A percentile compares a stretch with the other conserved stretches of the same genome.
These are phyloP conservation scores for Lichenostomus cassidix DNA, from an alignment of 2,113 vertebrate genomes.

Conservation along the genomic window DNA sequence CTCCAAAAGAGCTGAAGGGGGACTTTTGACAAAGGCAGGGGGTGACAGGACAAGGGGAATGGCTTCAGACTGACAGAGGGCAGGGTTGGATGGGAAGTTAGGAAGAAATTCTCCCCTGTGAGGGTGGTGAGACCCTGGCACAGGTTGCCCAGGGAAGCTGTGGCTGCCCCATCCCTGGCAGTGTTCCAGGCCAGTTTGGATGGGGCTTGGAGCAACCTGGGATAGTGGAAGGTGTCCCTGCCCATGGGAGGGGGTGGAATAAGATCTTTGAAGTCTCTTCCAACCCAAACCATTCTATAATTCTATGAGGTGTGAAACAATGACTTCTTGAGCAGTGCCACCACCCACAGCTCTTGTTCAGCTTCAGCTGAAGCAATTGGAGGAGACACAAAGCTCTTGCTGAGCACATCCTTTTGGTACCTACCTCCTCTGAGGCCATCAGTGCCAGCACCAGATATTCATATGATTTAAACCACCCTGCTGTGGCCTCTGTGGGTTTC, in stretches of 20 bases:
- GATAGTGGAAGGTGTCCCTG: accelerated
- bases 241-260: not conserved
- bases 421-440: not conserved
- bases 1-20: not conserved
- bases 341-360: not conserved
- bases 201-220: not conserved
- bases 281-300: not conserved
- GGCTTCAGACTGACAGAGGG: not conserved
- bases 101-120: not conserved
- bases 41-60: not conserved
- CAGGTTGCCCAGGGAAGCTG: accelerated
- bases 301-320: not conserved
- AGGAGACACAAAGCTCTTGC: not conserved
- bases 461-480: not conserved
- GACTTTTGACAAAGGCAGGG: not conserved
- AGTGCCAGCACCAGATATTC: not conserved
- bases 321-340: not conserved
- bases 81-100: not conserved
- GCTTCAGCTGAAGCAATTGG: not conserved
- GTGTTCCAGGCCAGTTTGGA: not conserved
- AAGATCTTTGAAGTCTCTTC: not conserved
- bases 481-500: not conserved
- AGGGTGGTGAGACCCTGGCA: not conserved
- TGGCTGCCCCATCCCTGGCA: not conserved
- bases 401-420: not conserved